These are phyloP conservation scores for Torymus aiolomorphi DNA, from an alignment of 2,888 invertebrate species.

Conservation along the genomic window DNA sequence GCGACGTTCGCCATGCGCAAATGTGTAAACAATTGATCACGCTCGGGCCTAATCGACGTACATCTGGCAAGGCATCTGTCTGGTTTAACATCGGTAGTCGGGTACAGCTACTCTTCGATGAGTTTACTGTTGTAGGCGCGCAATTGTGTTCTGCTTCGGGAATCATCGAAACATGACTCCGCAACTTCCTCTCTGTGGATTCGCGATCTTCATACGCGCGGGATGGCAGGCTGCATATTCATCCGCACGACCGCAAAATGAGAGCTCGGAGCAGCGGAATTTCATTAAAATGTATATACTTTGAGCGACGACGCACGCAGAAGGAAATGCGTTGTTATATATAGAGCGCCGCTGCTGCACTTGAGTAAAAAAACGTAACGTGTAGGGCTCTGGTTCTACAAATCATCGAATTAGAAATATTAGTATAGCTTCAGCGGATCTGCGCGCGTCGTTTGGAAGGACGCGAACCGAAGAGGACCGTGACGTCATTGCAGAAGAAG, in stretches of 20 bases:
- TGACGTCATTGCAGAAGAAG: constrained; percentile 63
- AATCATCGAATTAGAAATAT: constrained; percentile 39
- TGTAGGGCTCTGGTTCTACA: neutral
- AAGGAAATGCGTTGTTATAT: neutral
- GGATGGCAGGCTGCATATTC: neutral
- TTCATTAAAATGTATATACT: constrained; percentile 12
- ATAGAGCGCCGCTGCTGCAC: neutral
- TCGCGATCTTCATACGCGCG: neutral
- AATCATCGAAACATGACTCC: constrained; percentile 7
- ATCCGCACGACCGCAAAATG: constrained; percentile 12
- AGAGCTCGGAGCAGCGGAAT: neutral
- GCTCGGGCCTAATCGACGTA: no score
- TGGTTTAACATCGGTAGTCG: neutral
- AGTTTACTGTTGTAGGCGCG: constrained; percentile 11
- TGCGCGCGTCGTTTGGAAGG: neutral
- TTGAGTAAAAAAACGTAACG: no score
- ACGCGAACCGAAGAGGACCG: neutral
- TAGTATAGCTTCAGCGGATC: neutral
- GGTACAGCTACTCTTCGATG: constrained; percentile 29
- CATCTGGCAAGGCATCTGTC: neutral
- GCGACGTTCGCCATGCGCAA: no score
- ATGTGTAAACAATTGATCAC: no score
- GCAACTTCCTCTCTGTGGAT: constrained; percentile 15
- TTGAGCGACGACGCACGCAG: no score
- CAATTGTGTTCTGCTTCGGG: neutral